Base-by-base conservation (phyloP, 2,113 vertebrate genomes). In the Myxocyprinus asiaticus region DNA sequence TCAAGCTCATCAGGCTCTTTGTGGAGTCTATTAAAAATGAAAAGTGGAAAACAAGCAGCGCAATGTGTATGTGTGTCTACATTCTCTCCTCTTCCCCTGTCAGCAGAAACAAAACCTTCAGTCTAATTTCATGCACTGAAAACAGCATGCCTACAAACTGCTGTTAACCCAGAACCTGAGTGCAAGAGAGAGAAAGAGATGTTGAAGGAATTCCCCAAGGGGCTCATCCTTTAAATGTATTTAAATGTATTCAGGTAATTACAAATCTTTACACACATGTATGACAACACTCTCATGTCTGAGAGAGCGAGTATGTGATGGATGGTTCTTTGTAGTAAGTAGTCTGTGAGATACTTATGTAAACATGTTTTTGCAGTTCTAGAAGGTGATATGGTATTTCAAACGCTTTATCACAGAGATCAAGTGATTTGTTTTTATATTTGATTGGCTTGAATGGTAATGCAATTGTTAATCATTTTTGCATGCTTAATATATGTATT, bases 181-280 rank as follows among this genome's bases (percentile, higher is more conserved):
- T 77, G 56, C 59, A 44, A 33, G 22, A 33, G 22, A 33, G 22
- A 33, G 64, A 71, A 67, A 53, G 80, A 82, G 76, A 78, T 44
- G 67, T 43, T 10, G n/a, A 17, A 78, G 88, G 87, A 73, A 33
- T 33, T 33, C 87, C 87, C 90, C 90, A 81, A 85, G 87, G 88
- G 91, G 88, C 85, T 86, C 82, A 85, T 89, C 86, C 82, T 86
- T 86, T 85, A 90, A 90, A 90, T 93, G 90, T 92, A 90, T 92
- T 93, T 90, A 93, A 93, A 92, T 93, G 82, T 91, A 92, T 92
- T 92, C 90, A 86, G 90, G 88, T 91, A 91, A 92, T 92, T 92
- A 91, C 90, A 91, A 90, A 92, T 89, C 88, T 91, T 87, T 89
- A 88, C 89, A 91, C 86, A 88, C 88, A 81, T 61, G 9, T 47